phyloP scores from a whole-genome alignment of 2,797 vertebrate species.

The Cyprinella venusta region DNA sequence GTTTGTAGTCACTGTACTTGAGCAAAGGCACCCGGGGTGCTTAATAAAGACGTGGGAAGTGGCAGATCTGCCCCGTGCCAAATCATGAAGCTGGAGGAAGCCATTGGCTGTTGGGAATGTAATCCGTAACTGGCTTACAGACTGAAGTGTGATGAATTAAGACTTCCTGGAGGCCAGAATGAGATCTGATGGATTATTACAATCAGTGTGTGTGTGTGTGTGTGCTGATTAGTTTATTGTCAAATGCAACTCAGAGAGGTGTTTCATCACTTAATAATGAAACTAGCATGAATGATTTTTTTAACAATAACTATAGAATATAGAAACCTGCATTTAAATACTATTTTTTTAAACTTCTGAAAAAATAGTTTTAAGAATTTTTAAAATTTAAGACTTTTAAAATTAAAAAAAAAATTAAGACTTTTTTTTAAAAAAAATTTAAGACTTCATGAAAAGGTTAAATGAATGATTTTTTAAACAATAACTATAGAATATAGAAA shows the following conservation, averaged over 20 bases:
- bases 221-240: neutral
- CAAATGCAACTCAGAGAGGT: neutral
- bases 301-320: neutral
- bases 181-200: neutral
- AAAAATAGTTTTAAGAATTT: too few relatives aligned
- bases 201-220: neutral
- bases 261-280: neutral
- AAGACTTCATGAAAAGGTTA: too few relatives aligned
- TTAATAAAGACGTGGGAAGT: constrained; percentile 16
- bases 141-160: constrained; percentile 14
- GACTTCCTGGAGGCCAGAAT: constrained; percentile 14
- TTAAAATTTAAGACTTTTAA: too few relatives aligned
- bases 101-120: neutral
- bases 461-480: too few relatives aligned
- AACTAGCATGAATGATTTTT: neutral
- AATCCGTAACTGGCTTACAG: constrained; percentile 16
- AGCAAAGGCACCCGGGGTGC: neutral
- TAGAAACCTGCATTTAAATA: too few relatives aligned
- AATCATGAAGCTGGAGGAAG: constrained; percentile 11
- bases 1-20: neutral
- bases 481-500: too few relatives aligned
- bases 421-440: too few relatives aligned
- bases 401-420: too few relatives aligned
- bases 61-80: constrained; percentile 6
- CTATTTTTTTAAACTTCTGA: too few relatives aligned